These are phyloP conservation scores for Oxytorus armatus DNA, from an alignment of 2,888 invertebrate genomes.

Conservation along the genomic window DNA sequence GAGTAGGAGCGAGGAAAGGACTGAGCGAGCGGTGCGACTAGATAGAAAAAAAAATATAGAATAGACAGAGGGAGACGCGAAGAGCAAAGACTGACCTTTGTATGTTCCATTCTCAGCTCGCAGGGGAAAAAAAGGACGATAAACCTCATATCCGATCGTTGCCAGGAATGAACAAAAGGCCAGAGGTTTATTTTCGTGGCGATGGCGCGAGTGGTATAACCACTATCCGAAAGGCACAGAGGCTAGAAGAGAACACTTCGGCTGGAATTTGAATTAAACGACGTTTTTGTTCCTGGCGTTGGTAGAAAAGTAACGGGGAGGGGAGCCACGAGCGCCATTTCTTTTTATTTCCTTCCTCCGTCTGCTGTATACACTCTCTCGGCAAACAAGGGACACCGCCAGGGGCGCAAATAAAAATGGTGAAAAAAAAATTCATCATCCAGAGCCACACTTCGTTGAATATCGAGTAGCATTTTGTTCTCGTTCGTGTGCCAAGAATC, in stretches of 20 bases:
- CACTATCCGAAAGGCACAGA: conserved; percentile 35
- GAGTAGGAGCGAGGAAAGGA: conserved; percentile 15
- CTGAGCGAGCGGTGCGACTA: conserved; percentile 3
- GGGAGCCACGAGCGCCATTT: conserved; percentile 30
- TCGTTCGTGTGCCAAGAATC: conserved; percentile 48
- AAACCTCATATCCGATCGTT: conserved; percentile 63
- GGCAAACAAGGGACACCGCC: conserved; percentile 42
- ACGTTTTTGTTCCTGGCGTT: conserved; percentile 58
- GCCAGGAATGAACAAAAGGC: conserved; percentile 61
- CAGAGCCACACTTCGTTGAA: conserved; percentile 26
- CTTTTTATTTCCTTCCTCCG: conserved; percentile 51
- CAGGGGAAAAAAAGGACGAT: conserved; percentile 44
- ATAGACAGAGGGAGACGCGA: conserved; percentile 13
- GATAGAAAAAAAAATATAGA: conserved; percentile 8
- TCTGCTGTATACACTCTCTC: conserved; percentile 28
- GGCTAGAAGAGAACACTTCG: conserved; percentile 54
- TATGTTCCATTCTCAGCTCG: conserved; percentile 51
- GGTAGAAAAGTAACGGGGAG: conserved; percentile 38
- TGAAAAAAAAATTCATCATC: background rate
- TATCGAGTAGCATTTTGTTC: conserved; percentile 29
- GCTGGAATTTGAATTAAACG: conserved; percentile 66
- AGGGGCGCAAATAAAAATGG: conserved; percentile 24
- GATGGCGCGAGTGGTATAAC: background rate
- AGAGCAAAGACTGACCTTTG: conserved; percentile 58
- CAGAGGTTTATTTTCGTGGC: conserved; percentile 55